Percentiles rank a stretch among this genome's conserved stretches.
Conservation (phyloP, 2,888 invertebrate species). For the Cryptocephalus primarius region DNA sequence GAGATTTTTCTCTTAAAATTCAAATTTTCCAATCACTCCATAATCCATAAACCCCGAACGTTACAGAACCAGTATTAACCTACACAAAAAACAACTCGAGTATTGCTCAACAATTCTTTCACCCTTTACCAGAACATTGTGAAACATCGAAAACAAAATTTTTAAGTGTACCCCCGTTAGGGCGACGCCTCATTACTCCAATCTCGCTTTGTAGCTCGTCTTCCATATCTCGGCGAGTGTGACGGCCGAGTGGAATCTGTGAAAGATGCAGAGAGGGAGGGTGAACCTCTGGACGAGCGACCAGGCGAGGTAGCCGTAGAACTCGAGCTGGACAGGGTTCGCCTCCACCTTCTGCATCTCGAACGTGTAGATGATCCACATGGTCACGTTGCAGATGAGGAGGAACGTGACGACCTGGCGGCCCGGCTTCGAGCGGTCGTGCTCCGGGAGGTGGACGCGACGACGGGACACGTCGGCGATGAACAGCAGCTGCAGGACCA, state of each 20-base stretch:
- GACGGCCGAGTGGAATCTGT: constrained; percentile 87
- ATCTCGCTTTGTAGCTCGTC: constrained; percentile 83
- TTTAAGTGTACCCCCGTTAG: no score
- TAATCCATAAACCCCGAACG: no score
- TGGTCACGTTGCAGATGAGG: constrained; percentile 88
- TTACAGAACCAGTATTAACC: no score
- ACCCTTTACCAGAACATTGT: no score
- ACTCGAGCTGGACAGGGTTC: constrained; percentile 84
- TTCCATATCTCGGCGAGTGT: constrained; percentile 95
- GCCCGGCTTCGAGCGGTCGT: constrained; percentile 89
- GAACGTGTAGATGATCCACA: constrained; percentile 94
- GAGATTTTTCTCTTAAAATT: no score
- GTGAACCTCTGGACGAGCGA: constrained; percentile 86
- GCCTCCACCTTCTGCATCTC: constrained; percentile 89
- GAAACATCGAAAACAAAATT: no score
- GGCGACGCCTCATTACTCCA: constrained; percentile 52
- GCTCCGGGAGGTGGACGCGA: constrained; percentile 82
- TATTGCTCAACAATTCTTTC: no score
- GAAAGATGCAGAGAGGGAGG: constrained; percentile 90
- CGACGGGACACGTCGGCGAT: constrained; percentile 88
- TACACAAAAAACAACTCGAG: no score
- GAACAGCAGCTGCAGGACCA: constrained; percentile 86
- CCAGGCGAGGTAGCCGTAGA: constrained; percentile 91
- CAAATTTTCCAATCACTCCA: no score
- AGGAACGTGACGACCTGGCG: constrained; percentile 92